Base-by-base conservation (phyloP, 2,113 vertebrate genomes). In the Clupea harengus region DNA sequence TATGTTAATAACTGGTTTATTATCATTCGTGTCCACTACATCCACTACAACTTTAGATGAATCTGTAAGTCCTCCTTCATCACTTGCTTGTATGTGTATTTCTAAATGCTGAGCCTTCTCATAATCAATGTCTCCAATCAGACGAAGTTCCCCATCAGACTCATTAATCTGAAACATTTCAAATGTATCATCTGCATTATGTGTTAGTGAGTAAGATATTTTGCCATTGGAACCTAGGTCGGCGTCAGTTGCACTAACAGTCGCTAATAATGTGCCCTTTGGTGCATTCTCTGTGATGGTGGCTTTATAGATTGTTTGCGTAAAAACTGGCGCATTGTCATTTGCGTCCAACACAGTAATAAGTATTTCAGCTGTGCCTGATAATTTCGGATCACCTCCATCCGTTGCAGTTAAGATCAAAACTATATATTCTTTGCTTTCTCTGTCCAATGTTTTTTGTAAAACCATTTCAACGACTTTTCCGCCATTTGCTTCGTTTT, bases 21-120 rank as follows among this genome's bases (percentile, higher is more conserved):
- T 95, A 78, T 95, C 93, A 89, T 95, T 95, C 17, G 91, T 89
- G 86, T 95, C 93, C 13, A 91, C 72, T 45, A 95, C 81, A 85
- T 94, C 93, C 25, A 94, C 91, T 49, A 92, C 82, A 0, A 96
- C 85, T 0, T 93, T 88, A 39, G 94, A 93, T 0, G 92, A 92
- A 0, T 91, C 87, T 0, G 82, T 46, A 0, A 93, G 81, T 0
- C 93, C 90, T 0, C 95, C 94, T 0, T 90, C 91, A 8, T 95
- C 95, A n/a, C 57, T 93, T 0, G 93, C 95, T 67, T 94, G 90
- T 11, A 95, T 85, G 9, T 88, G 83, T 82, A 95, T 85, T 44
- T 90, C 50, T 45, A 92, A 92, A 11, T 44, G 82, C 4, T 83
- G 87, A 45, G 45, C 83, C 45, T 92, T 89, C 67, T 96, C 95